Evolutionary conservation across 1,140 invertebrate species (phyloP).

Genomic region (fruit fly (Drosophila melanogaster)): DNA sequence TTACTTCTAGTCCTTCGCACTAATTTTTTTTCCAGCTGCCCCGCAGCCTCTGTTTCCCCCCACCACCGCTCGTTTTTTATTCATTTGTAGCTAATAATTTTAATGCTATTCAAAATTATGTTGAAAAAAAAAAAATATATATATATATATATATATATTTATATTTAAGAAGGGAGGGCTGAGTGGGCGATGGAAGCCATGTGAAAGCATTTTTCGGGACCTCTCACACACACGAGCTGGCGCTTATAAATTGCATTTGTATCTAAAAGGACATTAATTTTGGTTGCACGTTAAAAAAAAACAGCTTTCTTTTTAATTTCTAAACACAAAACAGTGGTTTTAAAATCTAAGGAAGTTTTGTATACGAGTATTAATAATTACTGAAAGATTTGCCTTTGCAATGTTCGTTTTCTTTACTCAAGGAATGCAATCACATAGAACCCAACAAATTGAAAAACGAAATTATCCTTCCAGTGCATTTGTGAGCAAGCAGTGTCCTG

Average conservation of each 20-base stretch:
- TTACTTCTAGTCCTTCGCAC: conserved; percentile 19
- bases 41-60: background rate
- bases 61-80: conserved; percentile 28
- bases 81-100: conserved; percentile 83
- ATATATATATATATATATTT: conserved; percentile 1
- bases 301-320: background rate
- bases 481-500: conserved; percentile 1
- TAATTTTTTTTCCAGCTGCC: conserved; percentile 11
- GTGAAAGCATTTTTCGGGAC: conserved; percentile 66
- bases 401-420: too few relatives aligned
- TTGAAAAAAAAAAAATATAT: conserved; percentile 50
- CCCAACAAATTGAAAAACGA: too few relatives aligned
- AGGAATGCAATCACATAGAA: too few relatives aligned
- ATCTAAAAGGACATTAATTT: conserved; percentile 78
- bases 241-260: conserved; percentile 77
- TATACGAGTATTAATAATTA: too few relatives aligned
- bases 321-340: background rate
- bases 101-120: conserved; percentile 84
- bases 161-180: background rate
- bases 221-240: conserved; percentile 9
- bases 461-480: background rate
- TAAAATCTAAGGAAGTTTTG: too few relatives aligned
- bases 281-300: conserved; percentile 17
- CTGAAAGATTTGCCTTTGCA: too few relatives aligned
- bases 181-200: conserved; percentile 39